Percentiles rank a stretch among this genome's conserved stretches.
Conservation (phyloP, 2,888 invertebrate species). For the Nemotelus pantherinus region DNA sequence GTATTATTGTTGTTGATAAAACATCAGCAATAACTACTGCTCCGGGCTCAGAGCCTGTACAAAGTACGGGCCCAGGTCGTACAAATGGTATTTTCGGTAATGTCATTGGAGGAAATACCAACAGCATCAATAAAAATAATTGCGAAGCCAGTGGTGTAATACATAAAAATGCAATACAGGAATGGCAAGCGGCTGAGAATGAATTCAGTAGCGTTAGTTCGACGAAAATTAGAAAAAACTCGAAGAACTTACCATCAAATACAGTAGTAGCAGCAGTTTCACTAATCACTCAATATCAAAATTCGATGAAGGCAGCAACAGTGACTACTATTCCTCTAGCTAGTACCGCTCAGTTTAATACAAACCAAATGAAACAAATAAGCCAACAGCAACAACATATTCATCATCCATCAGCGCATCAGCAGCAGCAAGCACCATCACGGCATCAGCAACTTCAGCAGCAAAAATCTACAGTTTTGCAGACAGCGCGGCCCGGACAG, state of each 20-base stretch:
- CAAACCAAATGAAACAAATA: slow-evolving; percentile 53
- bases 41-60: slow-evolving; percentile 30
- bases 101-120: slow-evolving; percentile 1
- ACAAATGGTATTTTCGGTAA: slow-evolving; percentile 31
- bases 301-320: slow-evolving; percentile 50
- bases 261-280: neutral
- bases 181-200: slow-evolving; percentile 33
- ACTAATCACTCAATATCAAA: neutral
- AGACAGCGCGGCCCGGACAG: slow-evolving; percentile 48
- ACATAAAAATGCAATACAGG: slow-evolving; percentile 17
- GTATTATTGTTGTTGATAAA: slow-evolving; percentile 61
- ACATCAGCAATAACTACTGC: slow-evolving; percentile 51
- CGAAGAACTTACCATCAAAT: slow-evolving; percentile 27
- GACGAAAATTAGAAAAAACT: slow-evolving; percentile 25
- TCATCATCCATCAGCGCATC: slow-evolving; percentile 46
- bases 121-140: neutral
- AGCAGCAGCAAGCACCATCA: slow-evolving; percentile 48
- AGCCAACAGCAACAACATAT: slow-evolving; percentile 53
- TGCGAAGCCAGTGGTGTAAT: slow-evolving; percentile 1
- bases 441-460: slow-evolving; percentile 43
- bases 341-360: slow-evolving; percentile 19
- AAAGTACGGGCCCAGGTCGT: slow-evolving; percentile 45
- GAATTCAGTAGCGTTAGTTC: slow-evolving; percentile 22
- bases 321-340: slow-evolving; percentile 49
- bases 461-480: slow-evolving; percentile 44